Base-by-base conservation (phyloP, 2,113 vertebrate species). In the Engystomops pustulosus region DNA sequence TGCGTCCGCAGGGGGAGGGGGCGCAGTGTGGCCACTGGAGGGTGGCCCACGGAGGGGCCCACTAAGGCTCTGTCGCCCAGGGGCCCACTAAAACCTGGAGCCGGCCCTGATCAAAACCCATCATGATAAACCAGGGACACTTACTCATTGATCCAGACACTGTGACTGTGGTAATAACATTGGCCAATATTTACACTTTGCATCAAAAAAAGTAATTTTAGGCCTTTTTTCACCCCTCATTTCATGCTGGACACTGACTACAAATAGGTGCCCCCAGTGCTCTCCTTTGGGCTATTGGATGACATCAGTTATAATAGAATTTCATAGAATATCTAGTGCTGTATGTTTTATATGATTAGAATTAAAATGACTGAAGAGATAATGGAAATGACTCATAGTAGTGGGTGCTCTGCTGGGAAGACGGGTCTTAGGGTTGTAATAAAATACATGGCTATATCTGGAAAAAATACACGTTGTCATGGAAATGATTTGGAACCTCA, bases 401-500 rank as follows among this genome's bases (percentile, higher is more conserved):
- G 71, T 74, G 44, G 44, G 71, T 17, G 44, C 71, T 32, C 71
- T 74, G 23, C 71, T 74, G 25, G 23, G 44, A 30, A 49, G 44
- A 49, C 44, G 27, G 45, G 71, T 74, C 71, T 49, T 20, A 32
- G 44, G 60, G 14, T 45, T 74, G 71, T 74, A 74, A 74, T 74
- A 74, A 49, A 74, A 74, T 49, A 49, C 71, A 32, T 53, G 20
- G 49, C 49, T 78, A 78, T 34, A 78, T 78, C 51, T 78, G 75
- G 75, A 78, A 78, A n/a, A 34, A 74, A 49, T n/a, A 23, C 49
- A 55, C 51, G 75, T 78, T 78, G 75, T 78, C 75, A 78, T 78
- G 75, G 75, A 78, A 78, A 78, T 78, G 4, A 32, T 34, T 78
- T 78, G 75, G 51, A 20, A 58, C 75, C 47, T 53, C 47, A 38